Evolutionary conservation across 2,113 vertebrate species (phyloP).

Genomic region (Uria aalge): DNA sequence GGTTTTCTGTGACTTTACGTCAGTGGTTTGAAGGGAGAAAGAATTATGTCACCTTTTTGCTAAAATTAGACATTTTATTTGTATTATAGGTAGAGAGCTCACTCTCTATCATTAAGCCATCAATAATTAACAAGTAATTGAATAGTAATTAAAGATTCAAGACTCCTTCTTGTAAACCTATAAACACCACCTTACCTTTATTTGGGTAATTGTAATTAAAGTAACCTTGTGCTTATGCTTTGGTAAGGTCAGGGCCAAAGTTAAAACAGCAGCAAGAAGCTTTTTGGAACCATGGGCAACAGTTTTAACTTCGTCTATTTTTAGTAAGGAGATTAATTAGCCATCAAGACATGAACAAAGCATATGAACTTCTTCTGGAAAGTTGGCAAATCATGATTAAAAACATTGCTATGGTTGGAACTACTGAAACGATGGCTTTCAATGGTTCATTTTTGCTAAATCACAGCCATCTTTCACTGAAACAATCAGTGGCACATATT

Average conservation of each 20-base stretch:
- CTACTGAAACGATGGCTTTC: background rate
- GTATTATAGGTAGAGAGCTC: background rate
- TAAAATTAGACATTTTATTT: background rate
- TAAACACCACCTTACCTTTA: background rate
- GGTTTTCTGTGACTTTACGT: background rate
- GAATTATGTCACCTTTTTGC: background rate
- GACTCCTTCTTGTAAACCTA: background rate
- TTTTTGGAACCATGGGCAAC: background rate
- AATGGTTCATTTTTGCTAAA: slow-evolving; percentile 14
- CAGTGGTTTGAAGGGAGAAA: background rate
- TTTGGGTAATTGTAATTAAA: background rate
- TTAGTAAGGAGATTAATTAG: background rate
- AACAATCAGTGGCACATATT: background rate
- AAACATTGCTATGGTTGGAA: background rate
- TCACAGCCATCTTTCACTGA: background rate
- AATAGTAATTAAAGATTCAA: background rate
- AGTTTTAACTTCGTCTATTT: background rate
- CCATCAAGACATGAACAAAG: background rate
- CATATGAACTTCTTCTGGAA: background rate
- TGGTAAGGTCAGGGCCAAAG: background rate
- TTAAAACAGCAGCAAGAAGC: background rate
- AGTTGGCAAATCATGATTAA: background rate
- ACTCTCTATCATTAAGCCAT: background rate
- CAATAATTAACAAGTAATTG: background rate
- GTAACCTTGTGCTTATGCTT: background rate